A percentile compares a stretch with the other conserved stretches of the same genome.
phyloP scores from a whole-genome alignment of 1,140 invertebrate species.

The Latrodectus geometricus region DNA sequence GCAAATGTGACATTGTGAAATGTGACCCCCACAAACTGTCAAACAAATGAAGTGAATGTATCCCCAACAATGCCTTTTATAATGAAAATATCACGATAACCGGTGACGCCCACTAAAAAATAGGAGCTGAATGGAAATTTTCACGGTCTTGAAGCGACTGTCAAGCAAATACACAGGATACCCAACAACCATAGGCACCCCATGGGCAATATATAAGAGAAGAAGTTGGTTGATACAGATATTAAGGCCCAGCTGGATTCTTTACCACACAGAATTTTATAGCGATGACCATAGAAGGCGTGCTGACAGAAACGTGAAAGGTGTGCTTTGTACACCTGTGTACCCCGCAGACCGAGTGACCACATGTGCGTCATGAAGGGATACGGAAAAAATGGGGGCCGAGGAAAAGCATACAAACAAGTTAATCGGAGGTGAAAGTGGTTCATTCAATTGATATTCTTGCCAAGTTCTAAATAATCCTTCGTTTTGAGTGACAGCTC shows the following conservation, averaged over 20 bases:
- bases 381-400: not conserved
- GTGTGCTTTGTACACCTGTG: not conserved
- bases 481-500: slow-evolving; percentile 9
- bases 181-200: not conserved
- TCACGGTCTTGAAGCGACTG: no score
- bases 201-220: not conserved
- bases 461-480: slow-evolving; percentile 5
- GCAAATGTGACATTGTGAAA: not conserved
- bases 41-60: no score
- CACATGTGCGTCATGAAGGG: slow-evolving; percentile 14
- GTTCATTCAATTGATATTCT: slow-evolving; percentile 7
- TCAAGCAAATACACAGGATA: no score
- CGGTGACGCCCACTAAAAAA: not conserved
- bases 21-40: no score
- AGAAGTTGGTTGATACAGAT: slow-evolving; percentile 18
- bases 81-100: slow-evolving; percentile 9
- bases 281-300: no score
- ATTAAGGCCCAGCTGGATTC: slow-evolving; percentile 14
- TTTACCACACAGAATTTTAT: no score
- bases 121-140: not conserved
- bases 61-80: no score
- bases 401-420: slow-evolving; percentile 3
- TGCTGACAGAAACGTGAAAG: not conserved
- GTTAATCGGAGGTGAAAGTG: slow-evolving; percentile 44
- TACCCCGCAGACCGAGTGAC: not conserved